Base-by-base conservation (phyloP, 2,797 vertebrate species). In the Amphiprion clarkii region DNA sequence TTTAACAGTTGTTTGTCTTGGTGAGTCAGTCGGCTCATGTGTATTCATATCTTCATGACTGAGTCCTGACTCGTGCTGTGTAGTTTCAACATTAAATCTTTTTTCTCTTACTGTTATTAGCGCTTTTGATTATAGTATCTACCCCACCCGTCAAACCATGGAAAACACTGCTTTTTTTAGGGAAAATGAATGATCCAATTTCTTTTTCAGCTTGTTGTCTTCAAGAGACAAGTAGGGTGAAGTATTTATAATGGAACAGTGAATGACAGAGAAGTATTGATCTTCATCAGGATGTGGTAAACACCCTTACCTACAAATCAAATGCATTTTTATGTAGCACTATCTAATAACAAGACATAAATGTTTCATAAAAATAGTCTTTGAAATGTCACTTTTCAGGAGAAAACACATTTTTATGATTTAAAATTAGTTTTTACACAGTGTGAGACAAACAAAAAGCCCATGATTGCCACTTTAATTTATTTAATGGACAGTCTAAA, bases 1-100 rank as follows among this genome's bases (percentile, higher is more conserved):
- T 85, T 89, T 84, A 90, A 87, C 80, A 81, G 82, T 87, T 86
- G 84, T 88, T 89, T 87, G 64, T 89, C 78, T 67, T 84, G 83
- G 81, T 81, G 79, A 82, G 84, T 85, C 85, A 85, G 71, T 67
- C 85, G 80, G 78, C 75, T 85, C 70, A 74, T 88, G 80, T 83
- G 78, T 78, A 85, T 89, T 90, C 78, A 86, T 87, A 44, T 72
- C 46, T 83, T 85, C 71, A 80, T 65, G 65, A 83, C 74, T 21
- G 78, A 81, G 66, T 51, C 49, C 63, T n/a, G 58, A 70, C 78
- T 69, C 58, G 6, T 44, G 72, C 80, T 67, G 71, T 42, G 67
- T 56, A 55, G 61, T 71, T 75, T 76, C 58, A 75, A 40, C 67
- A 72, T 71, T 29, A 64, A 71, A 59, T 61, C 71, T 55, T 61